Percentiles rank a stretch among this genome's conserved stretches.
Evolutionary conservation across 2,797 vertebrate species (phyloP).

Genomic region (Myotis pilosus): DNA sequence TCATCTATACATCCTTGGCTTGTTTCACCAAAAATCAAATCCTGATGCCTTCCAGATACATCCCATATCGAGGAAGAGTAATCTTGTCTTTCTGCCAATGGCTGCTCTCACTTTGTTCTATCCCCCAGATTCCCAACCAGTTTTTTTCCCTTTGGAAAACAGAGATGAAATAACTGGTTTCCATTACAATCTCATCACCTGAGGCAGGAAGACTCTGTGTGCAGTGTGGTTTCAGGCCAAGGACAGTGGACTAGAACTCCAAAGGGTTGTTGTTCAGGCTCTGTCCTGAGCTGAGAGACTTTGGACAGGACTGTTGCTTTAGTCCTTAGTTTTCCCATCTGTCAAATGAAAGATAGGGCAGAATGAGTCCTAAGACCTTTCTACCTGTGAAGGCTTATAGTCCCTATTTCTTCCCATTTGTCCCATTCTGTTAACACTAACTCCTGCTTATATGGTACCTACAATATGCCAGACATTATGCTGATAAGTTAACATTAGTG

Average conservation of each 20-base stretch:
- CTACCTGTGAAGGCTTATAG: background rate
- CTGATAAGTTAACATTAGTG: background rate
- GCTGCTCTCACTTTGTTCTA: background rate
- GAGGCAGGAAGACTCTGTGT: background rate
- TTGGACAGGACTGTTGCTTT: background rate
- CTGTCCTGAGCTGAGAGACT: background rate
- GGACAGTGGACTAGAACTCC: background rate
- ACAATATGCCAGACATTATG: background rate
- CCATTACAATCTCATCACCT: background rate
- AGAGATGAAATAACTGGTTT: slow-evolving; percentile 35
- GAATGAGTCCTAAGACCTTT: background rate
- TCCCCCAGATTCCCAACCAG: background rate
- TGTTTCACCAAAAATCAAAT: slow-evolving; percentile 41
- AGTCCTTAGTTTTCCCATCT: background rate
- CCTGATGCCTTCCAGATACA: slow-evolving; percentile 24
- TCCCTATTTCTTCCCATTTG: background rate
- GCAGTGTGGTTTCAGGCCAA: background rate
- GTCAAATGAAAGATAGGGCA: background rate
- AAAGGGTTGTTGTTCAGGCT: background rate
- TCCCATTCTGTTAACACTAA: background rate
- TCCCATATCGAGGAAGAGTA: background rate
- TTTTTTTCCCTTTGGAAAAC: background rate
- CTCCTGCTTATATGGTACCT: background rate
- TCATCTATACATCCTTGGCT: slow-evolving; percentile 39
- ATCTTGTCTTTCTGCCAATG: background rate